phyloP scores from a whole-genome alignment of 2,113 vertebrate species.

The Sclerurus mexicanus region DNA sequence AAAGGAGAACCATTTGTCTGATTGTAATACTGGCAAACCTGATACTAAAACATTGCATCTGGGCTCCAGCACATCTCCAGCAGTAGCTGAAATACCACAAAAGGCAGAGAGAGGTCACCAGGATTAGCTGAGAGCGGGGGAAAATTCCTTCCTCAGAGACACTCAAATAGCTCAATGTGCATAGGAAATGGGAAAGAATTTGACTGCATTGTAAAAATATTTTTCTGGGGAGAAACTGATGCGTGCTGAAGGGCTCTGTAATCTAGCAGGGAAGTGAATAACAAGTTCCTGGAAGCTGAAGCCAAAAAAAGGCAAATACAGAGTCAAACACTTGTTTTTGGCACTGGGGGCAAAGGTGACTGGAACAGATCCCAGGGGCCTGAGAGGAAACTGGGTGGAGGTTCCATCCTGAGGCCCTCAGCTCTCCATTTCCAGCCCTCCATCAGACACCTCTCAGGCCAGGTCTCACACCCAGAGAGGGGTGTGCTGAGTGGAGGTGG shows the following conservation, averaged over 20 bases:
- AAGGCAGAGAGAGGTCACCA: not conserved
- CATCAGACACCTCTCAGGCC: not conserved
- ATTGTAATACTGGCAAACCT: not conserved
- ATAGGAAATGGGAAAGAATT: not conserved
- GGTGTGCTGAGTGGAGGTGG: not conserved
- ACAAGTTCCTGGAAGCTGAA: constrained; percentile 12
- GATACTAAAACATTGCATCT: not conserved
- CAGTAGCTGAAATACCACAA: not conserved
- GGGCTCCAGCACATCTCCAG: not conserved
- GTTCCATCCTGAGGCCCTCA: not conserved
- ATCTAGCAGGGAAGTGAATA: constrained; percentile 7
- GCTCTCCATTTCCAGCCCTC: not conserved
- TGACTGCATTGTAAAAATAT: not conserved
- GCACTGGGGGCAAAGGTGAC: not conserved
- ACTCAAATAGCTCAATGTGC: not conserved
- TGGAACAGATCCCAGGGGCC: constrained; percentile 2
- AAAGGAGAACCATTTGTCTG: not conserved
- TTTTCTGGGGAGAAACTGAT: not conserved
- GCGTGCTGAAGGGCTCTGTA: not conserved
- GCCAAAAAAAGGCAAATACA: not conserved
- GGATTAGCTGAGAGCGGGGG: not conserved
- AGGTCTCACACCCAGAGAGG: not conserved
- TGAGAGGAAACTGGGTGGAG: not conserved
- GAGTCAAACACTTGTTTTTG: not conserved
- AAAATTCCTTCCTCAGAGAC: not conserved